Conservation (phyloP, 2,797 vertebrate genomes). For the Kryptopterus vitreolus region DNA sequence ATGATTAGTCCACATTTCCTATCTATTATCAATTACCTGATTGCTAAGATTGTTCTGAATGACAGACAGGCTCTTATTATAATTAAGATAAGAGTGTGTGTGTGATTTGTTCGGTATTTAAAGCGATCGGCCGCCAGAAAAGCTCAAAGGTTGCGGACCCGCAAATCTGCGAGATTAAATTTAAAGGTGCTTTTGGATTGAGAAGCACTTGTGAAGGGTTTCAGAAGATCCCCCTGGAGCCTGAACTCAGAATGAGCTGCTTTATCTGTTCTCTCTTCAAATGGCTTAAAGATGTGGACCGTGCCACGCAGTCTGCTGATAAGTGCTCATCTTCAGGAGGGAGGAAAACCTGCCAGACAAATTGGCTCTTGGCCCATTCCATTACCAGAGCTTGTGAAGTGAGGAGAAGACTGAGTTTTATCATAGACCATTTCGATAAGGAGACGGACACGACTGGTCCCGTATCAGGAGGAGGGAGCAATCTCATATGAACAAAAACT, state of each 20-base stretch:
- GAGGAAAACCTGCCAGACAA: slow-evolving; percentile 51
- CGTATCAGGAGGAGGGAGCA: slow-evolving; percentile 29
- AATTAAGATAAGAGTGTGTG: not conserved
- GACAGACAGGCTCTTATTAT: not conserved
- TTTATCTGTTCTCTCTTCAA: slow-evolving; percentile 54
- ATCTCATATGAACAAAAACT: slow-evolving; percentile 15
- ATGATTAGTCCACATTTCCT: not conserved
- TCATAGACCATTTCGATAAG: slow-evolving; percentile 55
- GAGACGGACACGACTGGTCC: slow-evolving; percentile 23
- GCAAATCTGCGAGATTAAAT: slow-evolving; percentile 13
- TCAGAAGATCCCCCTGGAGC: slow-evolving; percentile 45
- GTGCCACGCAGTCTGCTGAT: slow-evolving; percentile 40
- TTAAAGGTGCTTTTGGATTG: slow-evolving; percentile 7
- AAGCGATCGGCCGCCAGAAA: not conserved
- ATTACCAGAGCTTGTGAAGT: slow-evolving; percentile 48
- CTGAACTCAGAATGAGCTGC: slow-evolving; percentile 44
- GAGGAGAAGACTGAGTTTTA: slow-evolving; percentile 49
- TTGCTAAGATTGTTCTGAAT: not conserved
- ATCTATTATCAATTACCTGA: not conserved
- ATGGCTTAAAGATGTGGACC: slow-evolving; percentile 58
- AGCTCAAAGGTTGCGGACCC: not conserved
- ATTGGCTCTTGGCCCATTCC: slow-evolving; percentile 51
- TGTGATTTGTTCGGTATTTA: not conserved
- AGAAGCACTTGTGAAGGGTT: slow-evolving; percentile 23
- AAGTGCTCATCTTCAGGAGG: slow-evolving; percentile 45